phyloP scores from a whole-genome alignment of 2,888 invertebrate species.

The Chloromyia formosa region DNA sequence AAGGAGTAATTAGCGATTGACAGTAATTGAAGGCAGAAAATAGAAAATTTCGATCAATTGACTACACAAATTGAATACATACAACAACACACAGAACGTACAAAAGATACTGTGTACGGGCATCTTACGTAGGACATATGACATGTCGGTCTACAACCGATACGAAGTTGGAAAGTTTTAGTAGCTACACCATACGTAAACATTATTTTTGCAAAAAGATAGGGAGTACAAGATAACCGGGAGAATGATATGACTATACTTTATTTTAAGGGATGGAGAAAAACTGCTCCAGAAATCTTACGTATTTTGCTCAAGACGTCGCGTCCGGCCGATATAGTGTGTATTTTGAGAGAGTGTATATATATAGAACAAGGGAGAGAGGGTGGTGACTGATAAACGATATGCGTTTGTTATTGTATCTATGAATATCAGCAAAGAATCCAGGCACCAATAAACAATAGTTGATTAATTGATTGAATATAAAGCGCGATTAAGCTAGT shows the following conservation, averaged over 20 bases:
- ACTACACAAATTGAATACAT: conserved; percentile 34
- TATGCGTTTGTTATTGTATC: not conserved
- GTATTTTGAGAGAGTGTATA: no score
- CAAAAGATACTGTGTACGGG: not conserved
- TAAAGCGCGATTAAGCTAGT: conserved; percentile 34
- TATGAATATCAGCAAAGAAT: not conserved
- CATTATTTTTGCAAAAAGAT: conserved; percentile 34
- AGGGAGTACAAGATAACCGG: no score
- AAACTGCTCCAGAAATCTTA: no score
- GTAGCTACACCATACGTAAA: conserved; percentile 12
- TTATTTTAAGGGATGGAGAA: no score
- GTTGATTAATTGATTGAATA: conserved; percentile 43
- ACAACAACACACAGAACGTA: no score
- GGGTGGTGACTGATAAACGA: no score
- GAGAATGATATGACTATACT: no score
- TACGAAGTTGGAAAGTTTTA: no score
- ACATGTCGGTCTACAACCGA: no score
- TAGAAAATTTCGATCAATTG: conserved; percentile 49
- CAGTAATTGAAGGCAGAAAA: conserved; percentile 50
- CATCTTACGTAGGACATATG: not conserved
- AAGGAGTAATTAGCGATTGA: conserved; percentile 49
- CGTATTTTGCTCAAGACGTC: no score
- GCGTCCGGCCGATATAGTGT: no score
- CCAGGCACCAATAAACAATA: conserved; percentile 38
- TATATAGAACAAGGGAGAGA: no score